A percentile compares a stretch with the other conserved stretches of the same genome.
These are phyloP conservation scores for Apeira syringaria DNA, from an alignment of 2,888 invertebrate genomes.

Conservation along the genomic window DNA sequence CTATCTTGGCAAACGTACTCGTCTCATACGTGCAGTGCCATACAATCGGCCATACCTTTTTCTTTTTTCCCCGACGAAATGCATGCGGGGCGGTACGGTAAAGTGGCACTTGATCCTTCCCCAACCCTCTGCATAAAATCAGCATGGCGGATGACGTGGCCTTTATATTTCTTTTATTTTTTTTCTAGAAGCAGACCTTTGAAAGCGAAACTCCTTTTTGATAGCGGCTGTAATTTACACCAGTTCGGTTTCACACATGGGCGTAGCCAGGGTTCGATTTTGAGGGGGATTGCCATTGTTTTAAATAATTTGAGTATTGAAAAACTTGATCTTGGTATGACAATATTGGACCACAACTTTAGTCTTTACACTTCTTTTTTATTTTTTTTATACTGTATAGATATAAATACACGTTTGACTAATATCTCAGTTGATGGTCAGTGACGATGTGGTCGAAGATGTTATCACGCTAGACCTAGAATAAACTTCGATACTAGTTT, in stretches of 20 bases:
- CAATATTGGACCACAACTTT: too few species aligned
- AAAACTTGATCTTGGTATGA: too few species aligned
- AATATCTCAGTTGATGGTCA: too few species aligned
- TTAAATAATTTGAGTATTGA: background rate
- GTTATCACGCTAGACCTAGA: too few species aligned
- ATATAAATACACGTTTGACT: too few species aligned
- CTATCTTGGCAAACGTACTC: constrained; percentile 1
- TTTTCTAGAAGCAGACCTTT: constrained; percentile 59
- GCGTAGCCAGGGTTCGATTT: constrained; percentile 4
- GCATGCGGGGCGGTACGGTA: constrained; percentile 69
- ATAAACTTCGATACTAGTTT: too few species aligned
- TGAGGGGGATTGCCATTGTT: background rate
- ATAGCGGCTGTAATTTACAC: constrained; percentile 73
- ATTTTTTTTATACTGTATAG: too few species aligned
- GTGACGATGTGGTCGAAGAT: too few species aligned
- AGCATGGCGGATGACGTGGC: constrained; percentile 71
- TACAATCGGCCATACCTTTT: constrained; percentile 59
- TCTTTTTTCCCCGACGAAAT: constrained; percentile 46
- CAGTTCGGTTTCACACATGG: constrained; percentile 32
- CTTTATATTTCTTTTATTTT: constrained; percentile 61
- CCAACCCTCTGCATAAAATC: constrained; percentile 72
- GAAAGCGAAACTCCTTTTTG: constrained; percentile 70
- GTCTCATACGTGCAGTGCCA: constrained; percentile 27
- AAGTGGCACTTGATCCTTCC: constrained; percentile 75
- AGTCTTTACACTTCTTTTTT: too few species aligned